Conservation (phyloP, 2,888 invertebrate genomes). For the Macrosoma leucophasiata region DNA sequence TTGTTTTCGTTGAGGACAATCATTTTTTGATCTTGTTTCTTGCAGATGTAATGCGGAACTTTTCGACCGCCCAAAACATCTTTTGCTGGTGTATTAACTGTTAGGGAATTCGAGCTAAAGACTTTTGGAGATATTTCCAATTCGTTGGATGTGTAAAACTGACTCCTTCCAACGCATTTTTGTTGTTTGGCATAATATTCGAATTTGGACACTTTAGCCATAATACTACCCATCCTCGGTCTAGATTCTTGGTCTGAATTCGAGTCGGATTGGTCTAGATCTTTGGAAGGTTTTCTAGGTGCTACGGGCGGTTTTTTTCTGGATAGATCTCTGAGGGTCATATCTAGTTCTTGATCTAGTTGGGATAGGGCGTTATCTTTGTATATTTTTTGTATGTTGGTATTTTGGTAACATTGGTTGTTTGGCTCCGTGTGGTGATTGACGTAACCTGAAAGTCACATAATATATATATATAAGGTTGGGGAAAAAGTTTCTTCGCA, state of each 20-base stretch:
- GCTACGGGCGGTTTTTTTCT: slow-evolving; percentile 80
- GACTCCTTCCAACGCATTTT: slow-evolving; percentile 64
- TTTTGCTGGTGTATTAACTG: slow-evolving; percentile 88
- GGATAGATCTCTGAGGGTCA: slow-evolving; percentile 65
- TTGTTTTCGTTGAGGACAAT: slow-evolving; percentile 55
- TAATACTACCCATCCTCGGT: slow-evolving; percentile 72
- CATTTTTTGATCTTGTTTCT: slow-evolving; percentile 67
- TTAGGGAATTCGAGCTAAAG: slow-evolving; percentile 84
- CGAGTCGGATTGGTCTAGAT: slow-evolving; percentile 62
- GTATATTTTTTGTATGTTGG: slow-evolving; percentile 45
- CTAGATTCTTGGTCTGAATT: slow-evolving; percentile 66
- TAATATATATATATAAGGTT: no score
- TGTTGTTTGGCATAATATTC: slow-evolving; percentile 83
- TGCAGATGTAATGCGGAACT: slow-evolving; percentile 77
- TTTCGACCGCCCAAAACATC: slow-evolving; percentile 84
- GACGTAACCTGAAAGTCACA: slow-evolving; percentile 44
- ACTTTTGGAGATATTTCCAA: slow-evolving; percentile 83
- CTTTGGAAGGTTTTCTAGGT: slow-evolving; percentile 75
- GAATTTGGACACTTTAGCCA: slow-evolving; percentile 87
- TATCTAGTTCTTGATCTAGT: slow-evolving; percentile 62
- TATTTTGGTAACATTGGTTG: slow-evolving; percentile 52
- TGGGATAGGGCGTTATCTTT: slow-evolving; percentile 54
- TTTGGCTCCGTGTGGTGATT: slow-evolving; percentile 41
- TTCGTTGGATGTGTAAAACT: slow-evolving; percentile 60
- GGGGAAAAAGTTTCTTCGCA: no score